These are phyloP conservation scores for Ceramica pisi DNA, from an alignment of 2,888 invertebrate genomes.

Conservation along the genomic window DNA sequence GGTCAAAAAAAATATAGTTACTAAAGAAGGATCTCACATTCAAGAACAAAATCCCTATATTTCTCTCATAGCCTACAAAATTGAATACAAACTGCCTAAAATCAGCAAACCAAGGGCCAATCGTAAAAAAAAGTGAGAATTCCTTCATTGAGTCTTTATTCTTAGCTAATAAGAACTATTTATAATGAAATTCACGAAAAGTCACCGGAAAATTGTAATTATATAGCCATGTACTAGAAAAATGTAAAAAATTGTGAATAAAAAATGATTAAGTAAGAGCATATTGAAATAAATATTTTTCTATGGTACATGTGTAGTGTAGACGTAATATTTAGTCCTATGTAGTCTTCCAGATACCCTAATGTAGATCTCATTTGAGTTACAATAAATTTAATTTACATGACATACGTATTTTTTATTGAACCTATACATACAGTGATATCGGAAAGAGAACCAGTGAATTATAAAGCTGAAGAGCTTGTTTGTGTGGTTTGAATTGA, in stretches of 20 bases:
- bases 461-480: no score
- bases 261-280: conserved; percentile 34
- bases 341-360: conserved; percentile 84
- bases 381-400: conserved; percentile 67
- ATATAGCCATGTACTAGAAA: conserved; percentile 49
- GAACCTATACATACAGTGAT: neutral
- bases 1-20: conserved; percentile 31
- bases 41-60: neutral
- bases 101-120: neutral
- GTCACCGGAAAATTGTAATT: conserved; percentile 37
- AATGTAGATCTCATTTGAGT: conserved; percentile 82
- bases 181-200: conserved; percentile 23
- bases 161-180: conserved; percentile 36
- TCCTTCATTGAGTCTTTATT: conserved; percentile 31
- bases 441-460: no score
- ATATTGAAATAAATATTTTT: conserved; percentile 61
- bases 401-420: conserved; percentile 16
- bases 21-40: conserved; percentile 21
- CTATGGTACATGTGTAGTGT: conserved; percentile 59
- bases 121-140: neutral
- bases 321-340: conserved; percentile 62
- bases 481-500: no score
- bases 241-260: conserved; percentile 50
- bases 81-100: conserved; percentile 6
- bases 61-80: neutral